Conservation (phyloP, 2,797 vertebrate species). For the Jordanella pulchra region DNA sequence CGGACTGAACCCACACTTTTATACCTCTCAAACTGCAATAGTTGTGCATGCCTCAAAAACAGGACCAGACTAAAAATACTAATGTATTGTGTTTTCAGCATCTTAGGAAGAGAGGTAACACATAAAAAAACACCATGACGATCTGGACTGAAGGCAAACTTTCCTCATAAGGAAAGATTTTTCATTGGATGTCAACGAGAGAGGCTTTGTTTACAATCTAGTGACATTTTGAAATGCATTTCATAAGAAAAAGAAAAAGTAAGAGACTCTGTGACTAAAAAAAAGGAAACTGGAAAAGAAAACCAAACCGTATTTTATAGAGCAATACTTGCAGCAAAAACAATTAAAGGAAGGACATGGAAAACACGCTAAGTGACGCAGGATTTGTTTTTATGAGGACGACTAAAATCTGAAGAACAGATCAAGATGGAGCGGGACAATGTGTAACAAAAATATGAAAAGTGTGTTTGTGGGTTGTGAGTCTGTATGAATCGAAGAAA, state of each 20-base stretch:
- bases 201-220: conserved; percentile 15
- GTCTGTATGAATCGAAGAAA: conserved; percentile 44
- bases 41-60: conserved; percentile 58
- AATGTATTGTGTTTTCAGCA: conserved; percentile 29
- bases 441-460: conserved; percentile 55
- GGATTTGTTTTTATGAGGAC: conserved; percentile 59
- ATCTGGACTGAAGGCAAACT: conserved; percentile 16
- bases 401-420: conserved; percentile 37
- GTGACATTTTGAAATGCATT: conserved; percentile 2
- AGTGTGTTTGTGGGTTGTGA: conserved; percentile 42
- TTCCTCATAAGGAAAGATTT: conserved; percentile 21
- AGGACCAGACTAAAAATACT: conserved; percentile 32
- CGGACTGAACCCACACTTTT: conserved; percentile 41
- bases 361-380: conserved; percentile 22
- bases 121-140: neutral
- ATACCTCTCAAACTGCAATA: conserved; percentile 49
- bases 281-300: conserved; percentile 52
- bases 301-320: conserved; percentile 77
- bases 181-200: conserved; percentile 15
- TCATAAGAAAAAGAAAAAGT: conserved; percentile 1
- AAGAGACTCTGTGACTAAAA: conserved; percentile 43
- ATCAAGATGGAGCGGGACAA: conserved; percentile 10
- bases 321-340: conserved; percentile 83
- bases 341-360: conserved; percentile 1
- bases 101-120: conserved; percentile 31